phyloP scores from a whole-genome alignment of 2,797 vertebrate species.

The Melanotaenia maccullochi region DNA sequence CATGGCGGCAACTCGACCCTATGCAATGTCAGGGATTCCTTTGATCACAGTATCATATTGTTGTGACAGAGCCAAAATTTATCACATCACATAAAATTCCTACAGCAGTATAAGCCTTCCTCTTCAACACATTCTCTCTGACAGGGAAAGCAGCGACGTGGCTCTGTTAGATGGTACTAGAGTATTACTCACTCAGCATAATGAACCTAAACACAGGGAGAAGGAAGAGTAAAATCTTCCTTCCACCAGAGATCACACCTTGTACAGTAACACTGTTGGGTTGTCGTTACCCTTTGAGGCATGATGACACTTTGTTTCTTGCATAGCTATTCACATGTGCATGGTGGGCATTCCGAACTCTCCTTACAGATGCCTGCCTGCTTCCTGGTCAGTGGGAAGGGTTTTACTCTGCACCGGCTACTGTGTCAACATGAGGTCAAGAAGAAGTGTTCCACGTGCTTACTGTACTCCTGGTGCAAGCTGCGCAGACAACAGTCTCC shows the following conservation, averaged over 20 bases:
- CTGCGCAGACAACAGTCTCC: slow-evolving; percentile 63
- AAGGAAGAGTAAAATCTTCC: slow-evolving; percentile 47
- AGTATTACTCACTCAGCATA: slow-evolving; percentile 54
- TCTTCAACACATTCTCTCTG: slow-evolving; percentile 48
- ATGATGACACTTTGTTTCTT: slow-evolving; percentile 77
- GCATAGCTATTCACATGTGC: slow-evolving; percentile 74
- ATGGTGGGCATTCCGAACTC: slow-evolving; percentile 58
- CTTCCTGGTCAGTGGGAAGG: slow-evolving; percentile 51
- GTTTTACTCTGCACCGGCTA: slow-evolving; percentile 62
- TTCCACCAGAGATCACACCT: slow-evolving; percentile 74
- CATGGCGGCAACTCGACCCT: slow-evolving; percentile 64
- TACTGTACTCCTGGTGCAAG: slow-evolving; percentile 57
- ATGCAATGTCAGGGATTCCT: slow-evolving; percentile 75
- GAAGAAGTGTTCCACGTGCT: slow-evolving; percentile 67
- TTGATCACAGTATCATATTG: slow-evolving; percentile 82
- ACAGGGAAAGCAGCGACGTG: slow-evolving; percentile 37
- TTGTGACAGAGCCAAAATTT: slow-evolving; percentile 73
- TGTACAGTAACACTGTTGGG: slow-evolving; percentile 67
- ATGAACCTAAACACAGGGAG: slow-evolving; percentile 58
- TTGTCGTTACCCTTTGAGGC: slow-evolving; percentile 60
- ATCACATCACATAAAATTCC: slow-evolving; percentile 78
- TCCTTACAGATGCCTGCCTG: slow-evolving; percentile 57
- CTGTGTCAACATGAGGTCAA: slow-evolving; percentile 79
- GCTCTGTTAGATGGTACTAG: slow-evolving; percentile 56
- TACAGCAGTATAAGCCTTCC: slow-evolving; percentile 70